phyloP scores from a whole-genome alignment of 1,140 invertebrate species.

The Bombus polaris region DNA sequence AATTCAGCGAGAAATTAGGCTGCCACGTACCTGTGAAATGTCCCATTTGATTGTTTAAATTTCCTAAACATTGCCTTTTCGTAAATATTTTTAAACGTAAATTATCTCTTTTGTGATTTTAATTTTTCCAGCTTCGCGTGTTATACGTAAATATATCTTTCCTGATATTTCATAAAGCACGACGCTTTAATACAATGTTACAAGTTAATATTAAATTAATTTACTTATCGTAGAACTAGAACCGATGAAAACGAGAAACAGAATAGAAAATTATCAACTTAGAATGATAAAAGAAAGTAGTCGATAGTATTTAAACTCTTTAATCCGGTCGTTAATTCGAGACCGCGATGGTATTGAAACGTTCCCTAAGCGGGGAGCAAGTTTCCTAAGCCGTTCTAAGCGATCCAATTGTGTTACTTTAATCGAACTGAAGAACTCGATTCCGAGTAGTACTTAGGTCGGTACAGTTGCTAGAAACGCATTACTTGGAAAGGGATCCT shows the following conservation, averaged over 20 bases:
- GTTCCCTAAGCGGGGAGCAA: background rate
- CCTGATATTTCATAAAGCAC: too few relatives aligned
- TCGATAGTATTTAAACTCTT: background rate
- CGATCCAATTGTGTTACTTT: constrained; percentile 24
- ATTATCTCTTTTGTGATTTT: too few relatives aligned
- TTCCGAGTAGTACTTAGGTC: constrained; percentile 4
- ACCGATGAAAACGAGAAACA: background rate
- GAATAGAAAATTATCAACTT: background rate
- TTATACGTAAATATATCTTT: too few relatives aligned
- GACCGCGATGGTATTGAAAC: background rate
- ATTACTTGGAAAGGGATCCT: constrained; percentile 14
- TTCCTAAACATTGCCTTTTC: background rate
- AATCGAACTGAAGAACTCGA: constrained; percentile 31
- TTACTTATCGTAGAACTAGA: too few relatives aligned
- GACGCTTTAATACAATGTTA: too few relatives aligned
- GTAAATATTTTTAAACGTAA: too few relatives aligned
- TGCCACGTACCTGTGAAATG: background rate
- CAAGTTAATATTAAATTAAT: background rate
- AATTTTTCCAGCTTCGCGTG: too few relatives aligned
- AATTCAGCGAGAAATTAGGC: background rate
- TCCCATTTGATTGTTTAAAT: background rate
- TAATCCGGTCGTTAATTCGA: background rate
- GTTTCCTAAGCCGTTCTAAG: constrained; percentile 17
- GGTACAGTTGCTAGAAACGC: constrained; percentile 5
- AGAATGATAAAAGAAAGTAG: background rate